Evolutionary conservation across 2,888 invertebrate genomes (phyloP).

Genomic region (Tromatobia lineatoria): DNA sequence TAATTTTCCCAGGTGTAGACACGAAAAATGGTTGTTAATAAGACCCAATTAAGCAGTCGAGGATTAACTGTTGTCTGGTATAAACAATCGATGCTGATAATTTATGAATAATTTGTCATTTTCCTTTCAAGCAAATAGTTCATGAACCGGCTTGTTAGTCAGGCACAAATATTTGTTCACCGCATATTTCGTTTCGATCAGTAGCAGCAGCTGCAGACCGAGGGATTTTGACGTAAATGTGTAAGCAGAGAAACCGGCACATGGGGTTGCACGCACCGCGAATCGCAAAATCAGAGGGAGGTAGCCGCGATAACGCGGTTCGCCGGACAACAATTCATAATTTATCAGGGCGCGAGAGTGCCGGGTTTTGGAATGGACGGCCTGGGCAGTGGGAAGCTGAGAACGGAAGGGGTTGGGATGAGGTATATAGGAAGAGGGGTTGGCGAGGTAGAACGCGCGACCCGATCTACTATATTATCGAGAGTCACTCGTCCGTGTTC

Average conservation of each 20-base stretch:
- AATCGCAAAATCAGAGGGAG: conserved; percentile 53
- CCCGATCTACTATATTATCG: conserved; percentile 54
- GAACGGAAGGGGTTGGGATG: conserved; percentile 32
- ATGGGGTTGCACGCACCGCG: conserved; percentile 33
- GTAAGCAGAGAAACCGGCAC: conserved; percentile 36
- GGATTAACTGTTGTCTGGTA: background rate
- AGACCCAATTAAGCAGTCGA: background rate
- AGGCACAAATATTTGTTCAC: conserved; percentile 43
- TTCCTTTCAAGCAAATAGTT: conserved; percentile 12
- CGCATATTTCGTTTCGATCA: conserved; percentile 25
- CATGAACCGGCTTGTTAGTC: conserved; percentile 18
- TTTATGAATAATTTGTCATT: conserved; percentile 33
- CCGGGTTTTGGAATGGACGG: conserved; percentile 4
- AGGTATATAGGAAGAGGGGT: conserved; percentile 27
- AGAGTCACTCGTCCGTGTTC: conserved; percentile 52
- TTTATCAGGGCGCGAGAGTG: conserved; percentile 47
- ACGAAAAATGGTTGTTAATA: background rate
- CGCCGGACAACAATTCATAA: conserved; percentile 64
- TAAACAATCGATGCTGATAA: background rate
- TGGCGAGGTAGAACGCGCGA: conserved; percentile 36
- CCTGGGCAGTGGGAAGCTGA: background rate
- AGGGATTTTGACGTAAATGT: conserved; percentile 18
- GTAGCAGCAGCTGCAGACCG: background rate
- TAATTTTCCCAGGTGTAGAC: no score
- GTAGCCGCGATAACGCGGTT: conserved; percentile 55